Conservation (phyloP, 2,113 vertebrate genomes). For the Haliaeetus leucogaster region DNA sequence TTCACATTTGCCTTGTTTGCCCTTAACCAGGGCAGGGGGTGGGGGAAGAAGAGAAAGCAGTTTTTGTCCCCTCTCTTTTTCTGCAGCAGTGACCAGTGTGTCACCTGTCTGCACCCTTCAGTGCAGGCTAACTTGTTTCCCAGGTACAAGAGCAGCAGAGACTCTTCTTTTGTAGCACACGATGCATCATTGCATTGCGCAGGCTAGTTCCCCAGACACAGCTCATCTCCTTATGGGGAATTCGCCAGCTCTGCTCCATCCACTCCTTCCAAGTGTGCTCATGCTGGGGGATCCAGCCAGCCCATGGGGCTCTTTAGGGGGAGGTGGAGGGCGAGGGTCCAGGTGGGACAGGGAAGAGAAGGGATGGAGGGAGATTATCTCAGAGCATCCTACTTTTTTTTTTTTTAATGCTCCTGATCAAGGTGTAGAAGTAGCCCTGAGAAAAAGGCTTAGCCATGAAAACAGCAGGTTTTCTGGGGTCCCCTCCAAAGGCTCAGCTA, state of each 20-base stretch:
- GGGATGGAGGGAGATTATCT: background rate
- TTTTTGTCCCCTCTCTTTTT: background rate
- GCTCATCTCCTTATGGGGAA: background rate
- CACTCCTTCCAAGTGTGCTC: background rate
- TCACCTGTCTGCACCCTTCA: background rate
- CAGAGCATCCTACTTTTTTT: background rate
- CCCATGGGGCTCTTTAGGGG: background rate
- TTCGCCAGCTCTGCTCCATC: background rate
- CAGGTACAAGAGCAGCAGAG: background rate
- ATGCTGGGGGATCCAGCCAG: background rate
- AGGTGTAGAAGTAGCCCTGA: background rate
- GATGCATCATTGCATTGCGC: background rate
- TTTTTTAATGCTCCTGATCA: background rate
- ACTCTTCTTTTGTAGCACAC: background rate
- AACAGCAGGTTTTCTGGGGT: background rate
- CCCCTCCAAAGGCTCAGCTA: background rate
- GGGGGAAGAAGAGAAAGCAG: background rate
- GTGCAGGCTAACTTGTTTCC: background rate
- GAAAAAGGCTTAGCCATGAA: background rate
- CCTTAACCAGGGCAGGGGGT: background rate
- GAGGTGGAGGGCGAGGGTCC: background rate
- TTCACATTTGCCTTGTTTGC: background rate
- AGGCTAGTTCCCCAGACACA: background rate
- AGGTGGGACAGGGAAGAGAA: background rate
- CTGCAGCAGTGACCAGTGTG: background rate